Evolutionary conservation across 2,797 vertebrate genomes (phyloP), one percentile per base, ranked within the genome.

Genomic region (Potorous gilbertii): DNA sequence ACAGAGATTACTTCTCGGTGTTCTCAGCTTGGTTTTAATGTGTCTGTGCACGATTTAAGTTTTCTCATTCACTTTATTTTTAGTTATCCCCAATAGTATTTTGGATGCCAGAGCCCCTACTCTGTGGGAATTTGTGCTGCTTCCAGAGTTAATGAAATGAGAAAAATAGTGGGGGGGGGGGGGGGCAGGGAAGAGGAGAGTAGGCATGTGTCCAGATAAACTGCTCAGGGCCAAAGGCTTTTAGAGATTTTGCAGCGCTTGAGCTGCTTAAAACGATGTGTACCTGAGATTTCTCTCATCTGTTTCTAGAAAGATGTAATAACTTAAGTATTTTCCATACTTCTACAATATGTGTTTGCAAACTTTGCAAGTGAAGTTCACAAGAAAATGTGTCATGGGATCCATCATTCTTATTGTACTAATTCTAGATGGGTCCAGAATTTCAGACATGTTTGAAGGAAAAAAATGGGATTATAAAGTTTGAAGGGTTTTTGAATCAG

Each of bases 241-340:
- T 94, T 95, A 92, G 95, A 50, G 34, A 93, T 87, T 95, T 56
- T 96, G 54, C 81, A 94, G 95, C 96, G 27, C 95, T 90, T 97
- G 94, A 96, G 94, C 91, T 56, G 96, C 95, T 97, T 96, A 93
- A 96, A 97, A 96, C 96, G 96, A 96, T 96, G 94, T 97, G 94
- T 93, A 93, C 94, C 87, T 27, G 55, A 90, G 92, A 90, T 94
- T 95, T 95, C 90, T 55, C 94, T 10, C 57, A 95, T 97, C 95
- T 92, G 91, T 92, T 95, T 97, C 91, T 93, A 97, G 92, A 52
- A 96, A 95, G 95, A 92, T 89, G 57, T 57, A 93, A 13, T 90
- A 93, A 94, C 62, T 91, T 95, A 87, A 91, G 91, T 92, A 54
- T 93, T 96, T 94, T 29, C 54, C 16, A 55, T 81, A 90, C 11